phyloP scores from a whole-genome alignment of 2,113 vertebrate genomes.

The Sciurus niger region DNA sequence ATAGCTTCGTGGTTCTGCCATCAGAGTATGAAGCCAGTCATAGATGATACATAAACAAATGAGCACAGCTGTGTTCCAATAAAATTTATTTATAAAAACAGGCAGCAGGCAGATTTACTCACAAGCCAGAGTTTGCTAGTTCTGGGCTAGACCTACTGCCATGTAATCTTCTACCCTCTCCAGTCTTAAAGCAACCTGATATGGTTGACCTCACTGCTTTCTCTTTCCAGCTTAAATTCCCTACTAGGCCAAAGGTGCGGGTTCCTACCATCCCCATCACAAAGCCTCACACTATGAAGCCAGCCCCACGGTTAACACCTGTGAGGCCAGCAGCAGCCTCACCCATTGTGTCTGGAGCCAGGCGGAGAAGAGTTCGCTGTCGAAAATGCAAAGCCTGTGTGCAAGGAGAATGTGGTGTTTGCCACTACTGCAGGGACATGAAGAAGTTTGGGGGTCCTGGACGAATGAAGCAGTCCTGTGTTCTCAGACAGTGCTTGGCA shows the following conservation, averaged over 20 bases:
- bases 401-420: slow-evolving; percentile 95
- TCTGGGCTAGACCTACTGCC: background rate
- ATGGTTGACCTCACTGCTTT: slow-evolving; percentile 50
- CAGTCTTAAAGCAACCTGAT: background rate
- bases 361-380: slow-evolving; percentile 95
- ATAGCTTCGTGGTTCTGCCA: background rate
- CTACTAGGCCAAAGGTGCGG: slow-evolving; percentile 89
- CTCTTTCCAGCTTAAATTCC: slow-evolving; percentile 89
- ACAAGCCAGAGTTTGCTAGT: background rate
- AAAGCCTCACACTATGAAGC: slow-evolving; percentile 92
- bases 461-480: slow-evolving; percentile 96
- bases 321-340: slow-evolving; percentile 88
- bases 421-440: slow-evolving; percentile 97
- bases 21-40: slow-evolving; percentile 19
- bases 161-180: background rate
- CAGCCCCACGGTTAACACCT: slow-evolving; percentile 91
- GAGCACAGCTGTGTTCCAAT: background rate
- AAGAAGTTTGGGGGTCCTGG: slow-evolving; percentile 97
- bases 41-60: background rate
- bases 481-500: slow-evolving; percentile 95
- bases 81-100: slow-evolving; percentile 49
- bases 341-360: slow-evolving; percentile 93
- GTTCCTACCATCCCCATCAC: slow-evolving; percentile 92
- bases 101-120: slow-evolving; percentile 7
- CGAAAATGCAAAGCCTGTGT: slow-evolving; percentile 96